These are phyloP conservation scores for Monochamus alternatus DNA, from an alignment of 2,888 invertebrate genomes.

Conservation along the genomic window DNA sequence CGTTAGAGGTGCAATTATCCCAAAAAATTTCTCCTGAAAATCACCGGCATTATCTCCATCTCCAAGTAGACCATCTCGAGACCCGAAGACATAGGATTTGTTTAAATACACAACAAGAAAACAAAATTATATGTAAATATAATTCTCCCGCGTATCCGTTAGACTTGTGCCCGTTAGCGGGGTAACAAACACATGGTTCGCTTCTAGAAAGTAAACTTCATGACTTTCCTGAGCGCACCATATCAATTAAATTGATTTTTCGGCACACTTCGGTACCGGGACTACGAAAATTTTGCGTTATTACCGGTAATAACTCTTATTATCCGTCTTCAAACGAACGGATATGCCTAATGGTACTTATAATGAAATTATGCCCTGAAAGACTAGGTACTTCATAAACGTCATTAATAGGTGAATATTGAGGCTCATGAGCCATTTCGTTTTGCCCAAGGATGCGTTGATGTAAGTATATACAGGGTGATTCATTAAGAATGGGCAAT, in stretches of 20 bases:
- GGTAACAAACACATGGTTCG: slow-evolving; percentile 45
- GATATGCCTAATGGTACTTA: slow-evolving; percentile 2
- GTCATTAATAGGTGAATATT: background rate
- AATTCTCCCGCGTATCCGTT: slow-evolving; percentile 37
- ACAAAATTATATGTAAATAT: slow-evolving; percentile 49
- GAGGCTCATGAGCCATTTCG: background rate
- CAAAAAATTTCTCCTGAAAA: slow-evolving; percentile 48
- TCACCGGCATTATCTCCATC: slow-evolving; percentile 44
- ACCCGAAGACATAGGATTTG: slow-evolving; percentile 51
- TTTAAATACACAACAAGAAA: slow-evolving; percentile 50
- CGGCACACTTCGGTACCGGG: slow-evolving; percentile 44
- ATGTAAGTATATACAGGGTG: too few species aligned
- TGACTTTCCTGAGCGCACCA: slow-evolving; percentile 45
- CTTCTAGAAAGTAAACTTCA: slow-evolving; percentile 48
- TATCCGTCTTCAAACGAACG: slow-evolving; percentile 26
- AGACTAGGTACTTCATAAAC: background rate
- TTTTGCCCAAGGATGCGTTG: too few species aligned
- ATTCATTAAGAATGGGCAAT: too few species aligned
- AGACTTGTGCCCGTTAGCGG: slow-evolving; percentile 42
- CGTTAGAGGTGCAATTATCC: slow-evolving; percentile 12
- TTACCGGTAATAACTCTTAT: slow-evolving; percentile 48
- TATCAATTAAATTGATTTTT: slow-evolving; percentile 45
- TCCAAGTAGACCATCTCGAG: slow-evolving; percentile 52
- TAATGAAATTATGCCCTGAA: background rate
- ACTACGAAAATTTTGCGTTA: slow-evolving; percentile 40